phyloP scores from a whole-genome alignment of 2,113 vertebrate genomes.

The Neogale vison region DNA sequence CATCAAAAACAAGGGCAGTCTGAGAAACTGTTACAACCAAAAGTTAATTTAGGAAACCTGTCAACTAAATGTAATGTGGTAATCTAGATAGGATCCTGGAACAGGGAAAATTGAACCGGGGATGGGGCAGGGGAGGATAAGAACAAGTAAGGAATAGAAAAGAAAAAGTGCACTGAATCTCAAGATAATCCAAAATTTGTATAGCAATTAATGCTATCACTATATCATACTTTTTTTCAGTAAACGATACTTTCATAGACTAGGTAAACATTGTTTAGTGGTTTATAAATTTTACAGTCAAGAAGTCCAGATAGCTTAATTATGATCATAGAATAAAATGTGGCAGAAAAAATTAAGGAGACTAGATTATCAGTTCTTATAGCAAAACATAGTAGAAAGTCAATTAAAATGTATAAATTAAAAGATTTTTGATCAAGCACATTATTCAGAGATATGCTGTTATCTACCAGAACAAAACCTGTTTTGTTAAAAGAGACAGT shows the following conservation, averaged over 20 bases:
- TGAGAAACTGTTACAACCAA: neutral
- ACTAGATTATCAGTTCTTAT: neutral
- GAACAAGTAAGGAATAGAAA: neutral
- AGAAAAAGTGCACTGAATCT: neutral
- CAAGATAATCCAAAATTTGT: neutral
- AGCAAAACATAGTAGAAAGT: neutral
- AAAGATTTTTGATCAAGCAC: neutral
- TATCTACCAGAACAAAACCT: neutral
- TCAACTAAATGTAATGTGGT: neutral
- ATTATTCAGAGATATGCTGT: neutral
- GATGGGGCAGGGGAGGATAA: neutral
- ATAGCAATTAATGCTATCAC: neutral
- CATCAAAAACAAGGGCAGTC: neutral
- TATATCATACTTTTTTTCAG: neutral
- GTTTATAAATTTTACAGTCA: neutral
- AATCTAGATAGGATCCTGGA: neutral
- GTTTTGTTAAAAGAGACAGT: neutral
- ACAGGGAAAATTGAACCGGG: neutral
- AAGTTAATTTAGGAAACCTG: neutral
- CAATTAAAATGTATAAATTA: neutral
- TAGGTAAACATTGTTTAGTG: neutral
- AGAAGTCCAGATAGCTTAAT: neutral
- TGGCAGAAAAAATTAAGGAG: neutral
- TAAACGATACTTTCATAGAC: neutral
- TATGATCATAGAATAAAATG: neutral